Evolutionary conservation across 2,113 vertebrate species (phyloP), one percentile per base, ranked within the genome.

Genomic region (Euleptes europaea): DNA sequence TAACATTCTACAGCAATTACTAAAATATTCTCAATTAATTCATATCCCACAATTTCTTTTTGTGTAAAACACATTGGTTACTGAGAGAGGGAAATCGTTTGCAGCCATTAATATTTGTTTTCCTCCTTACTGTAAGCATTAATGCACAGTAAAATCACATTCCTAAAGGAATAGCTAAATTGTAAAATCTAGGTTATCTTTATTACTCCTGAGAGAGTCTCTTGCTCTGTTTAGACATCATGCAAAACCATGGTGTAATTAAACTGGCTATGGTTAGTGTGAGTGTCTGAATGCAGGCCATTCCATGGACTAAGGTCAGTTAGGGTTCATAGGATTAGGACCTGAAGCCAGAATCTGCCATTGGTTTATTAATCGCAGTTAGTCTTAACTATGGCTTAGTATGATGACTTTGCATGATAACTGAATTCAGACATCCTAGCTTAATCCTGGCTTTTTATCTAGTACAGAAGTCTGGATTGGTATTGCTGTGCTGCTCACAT

Each of bases 1-100:
- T 89, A 54, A 76, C 42, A 76, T 66, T 94, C 94, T 88, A 89
- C 88, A 94, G 83, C 90, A 95, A 86, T 91, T 1, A 82, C 19
- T 49, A 82, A 54, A 35, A 89, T 89, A 87, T 77, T 13, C 33
- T 93, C 89, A 83, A 75, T 78, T 4, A 23, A 44, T 65, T 31
- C 7, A 78, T 76, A 35, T 11, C 21, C 57, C 57, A 63, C 60
- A 63, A 60, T 60, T 60, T 17, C 57, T 35, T 77, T 54, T 35
- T 54, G 23, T 77, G 33, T 35, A 38, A 10, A 26, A 77, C 3
- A 54, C 31, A 77, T 77, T 76, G n/a, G 74, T 28, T 13, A 35
- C 21, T 19, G n/a, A 38, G n/a, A 35, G 49, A 19, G 9, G 15
- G 47, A 54, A 28, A 42, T 42, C 1, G 23, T 11, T 44, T 73